Percentiles rank a stretch among this genome's conserved stretches.
phyloP scores from a whole-genome alignment of 1,140 invertebrate species.

The Tetraneura akinire region DNA sequence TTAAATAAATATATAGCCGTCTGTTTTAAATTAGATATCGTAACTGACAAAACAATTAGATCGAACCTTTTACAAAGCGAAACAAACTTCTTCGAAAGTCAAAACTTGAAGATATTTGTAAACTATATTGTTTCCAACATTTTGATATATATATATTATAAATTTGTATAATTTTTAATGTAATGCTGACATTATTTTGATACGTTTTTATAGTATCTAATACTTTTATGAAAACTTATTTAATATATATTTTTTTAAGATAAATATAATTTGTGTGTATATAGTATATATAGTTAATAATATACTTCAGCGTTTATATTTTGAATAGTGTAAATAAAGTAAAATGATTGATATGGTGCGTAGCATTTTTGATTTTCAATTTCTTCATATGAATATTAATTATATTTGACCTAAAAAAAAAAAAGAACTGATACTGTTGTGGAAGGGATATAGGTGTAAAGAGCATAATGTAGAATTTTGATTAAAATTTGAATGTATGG shows the following conservation, averaged over 20 bases:
- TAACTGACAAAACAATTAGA: background rate
- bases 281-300: too few species aligned
- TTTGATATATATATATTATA: too few species aligned
- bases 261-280: background rate
- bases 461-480: too few species aligned
- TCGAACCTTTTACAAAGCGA: background rate
- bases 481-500: too few species aligned
- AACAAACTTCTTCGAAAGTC: background rate
- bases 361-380: conserved; percentile 45
- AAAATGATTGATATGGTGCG: conserved; percentile 9
- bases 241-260: background rate
- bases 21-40: background rate
- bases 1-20: too few species aligned
- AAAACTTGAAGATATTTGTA: background rate
- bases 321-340: conserved; percentile 4
- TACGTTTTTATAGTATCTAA: background rate
- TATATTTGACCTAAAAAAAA: conserved; percentile 19
- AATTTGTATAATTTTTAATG: background rate
- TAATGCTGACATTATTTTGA: background rate
- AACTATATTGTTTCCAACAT: background rate
- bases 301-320: conserved; percentile 15
- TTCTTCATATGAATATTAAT: conserved; percentile 21
- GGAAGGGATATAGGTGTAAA: too few species aligned
- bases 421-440: too few species aligned
- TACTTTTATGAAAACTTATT: background rate